A percentile compares a stretch with the other conserved stretches of the same genome.
phyloP scores from a whole-genome alignment of 1,140 invertebrate genomes.

The Notospermus geniculatus region DNA sequence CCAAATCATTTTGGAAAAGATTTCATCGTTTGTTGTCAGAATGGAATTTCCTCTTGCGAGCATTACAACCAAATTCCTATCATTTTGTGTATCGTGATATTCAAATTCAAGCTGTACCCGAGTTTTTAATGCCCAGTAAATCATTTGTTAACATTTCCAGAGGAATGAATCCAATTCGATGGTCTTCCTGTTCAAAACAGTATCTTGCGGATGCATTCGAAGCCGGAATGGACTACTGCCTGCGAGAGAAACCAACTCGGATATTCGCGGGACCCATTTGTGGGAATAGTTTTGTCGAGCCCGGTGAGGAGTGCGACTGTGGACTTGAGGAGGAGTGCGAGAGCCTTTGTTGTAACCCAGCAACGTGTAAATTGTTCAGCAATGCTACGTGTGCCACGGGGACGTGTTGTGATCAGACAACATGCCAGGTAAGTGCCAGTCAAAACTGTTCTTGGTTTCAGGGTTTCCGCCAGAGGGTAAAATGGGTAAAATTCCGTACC shows the following conservation, averaged over 20 bases:
- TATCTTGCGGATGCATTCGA: constrained; percentile 83
- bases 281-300: constrained; percentile 90
- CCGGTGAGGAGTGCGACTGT: constrained; percentile 90
- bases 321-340: constrained; percentile 67
- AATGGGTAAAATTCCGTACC: too few relatives aligned
- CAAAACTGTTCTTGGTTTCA: constrained; percentile 8
- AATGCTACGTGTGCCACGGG: constrained; percentile 92
- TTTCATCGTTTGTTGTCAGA: too few relatives aligned
- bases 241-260: constrained; percentile 67
- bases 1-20: too few relatives aligned
- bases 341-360: constrained; percentile 86
- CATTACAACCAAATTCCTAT: too few relatives aligned
- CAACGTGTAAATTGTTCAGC: constrained; percentile 78
- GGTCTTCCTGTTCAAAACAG: constrained; percentile 63
- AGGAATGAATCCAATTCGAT: constrained; percentile 44
- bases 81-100: too few relatives aligned
- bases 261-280: constrained; percentile 87
- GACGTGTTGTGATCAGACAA: constrained; percentile 83
- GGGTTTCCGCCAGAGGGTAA: too few relatives aligned
- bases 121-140: neutral
- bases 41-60: too few relatives aligned
- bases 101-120: neutral
- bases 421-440: constrained; percentile 60
- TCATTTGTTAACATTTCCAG: constrained; percentile 23
- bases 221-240: constrained; percentile 96